Evolutionary conservation across 2,113 vertebrate species (phyloP).

Genomic region (Halcyon senegalensis): DNA sequence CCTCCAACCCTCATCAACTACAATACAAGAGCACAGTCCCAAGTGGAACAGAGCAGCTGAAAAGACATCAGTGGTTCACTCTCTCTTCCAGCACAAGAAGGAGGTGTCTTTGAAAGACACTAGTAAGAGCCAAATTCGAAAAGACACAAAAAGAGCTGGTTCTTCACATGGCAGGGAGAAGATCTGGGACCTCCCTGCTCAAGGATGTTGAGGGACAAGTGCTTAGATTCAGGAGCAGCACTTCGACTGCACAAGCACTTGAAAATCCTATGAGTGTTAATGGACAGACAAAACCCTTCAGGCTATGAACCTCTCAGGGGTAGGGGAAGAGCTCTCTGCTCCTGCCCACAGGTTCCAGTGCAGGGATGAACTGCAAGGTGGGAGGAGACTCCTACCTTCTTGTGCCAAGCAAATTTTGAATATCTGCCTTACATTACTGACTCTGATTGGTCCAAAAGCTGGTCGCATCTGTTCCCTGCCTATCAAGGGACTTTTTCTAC

Average conservation of each 20-base stretch:
- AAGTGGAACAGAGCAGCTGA: neutral
- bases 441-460: neutral
- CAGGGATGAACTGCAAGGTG: neutral
- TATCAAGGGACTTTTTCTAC: neutral
- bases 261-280: neutral
- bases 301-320: neutral
- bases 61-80: neutral
- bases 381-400: neutral
- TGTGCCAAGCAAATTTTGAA: neutral
- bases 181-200: neutral
- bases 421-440: neutral
- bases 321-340: rapidly evolving
- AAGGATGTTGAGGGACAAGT: neutral
- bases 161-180: neutral
- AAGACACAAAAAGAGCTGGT: neutral
- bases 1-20: neutral
- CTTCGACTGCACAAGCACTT: neutral
- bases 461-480: rapidly evolving
- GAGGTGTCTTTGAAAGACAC: neutral
- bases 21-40: neutral
- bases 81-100: neutral
- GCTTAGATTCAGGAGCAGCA: neutral
- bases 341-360: neutral
- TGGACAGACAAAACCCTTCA: neutral
- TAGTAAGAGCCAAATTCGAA: neutral